A percentile compares a stretch with the other conserved stretches of the same genome.
Evolutionary conservation across 2,797 vertebrate genomes (phyloP).

Genomic region (Avahi laniger): DNA sequence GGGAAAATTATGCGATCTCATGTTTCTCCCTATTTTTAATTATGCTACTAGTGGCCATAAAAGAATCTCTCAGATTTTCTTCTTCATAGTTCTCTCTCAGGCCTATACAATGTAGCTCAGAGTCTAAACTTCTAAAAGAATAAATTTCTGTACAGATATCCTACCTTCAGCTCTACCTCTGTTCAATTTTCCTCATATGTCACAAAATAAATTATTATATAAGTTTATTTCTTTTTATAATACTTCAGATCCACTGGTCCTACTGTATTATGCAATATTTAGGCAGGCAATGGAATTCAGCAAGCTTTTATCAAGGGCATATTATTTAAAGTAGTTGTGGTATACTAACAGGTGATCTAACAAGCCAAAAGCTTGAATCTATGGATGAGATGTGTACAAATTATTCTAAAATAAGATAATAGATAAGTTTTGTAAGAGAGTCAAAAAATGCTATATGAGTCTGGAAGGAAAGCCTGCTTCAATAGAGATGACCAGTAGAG

Average conservation of each 20-base stretch:
- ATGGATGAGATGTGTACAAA: neutral
- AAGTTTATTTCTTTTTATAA: neutral
- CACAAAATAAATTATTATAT: neutral
- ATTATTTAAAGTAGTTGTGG: neutral
- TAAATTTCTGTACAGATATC: neutral
- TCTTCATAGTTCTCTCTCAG: neutral
- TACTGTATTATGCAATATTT: neutral
- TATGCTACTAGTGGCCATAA: neutral
- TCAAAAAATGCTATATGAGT: neutral
- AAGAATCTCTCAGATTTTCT: neutral
- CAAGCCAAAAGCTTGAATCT: neutral
- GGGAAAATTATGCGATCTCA: neutral
- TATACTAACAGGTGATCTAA: neutral
- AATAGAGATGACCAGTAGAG: neutral
- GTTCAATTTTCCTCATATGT: neutral
- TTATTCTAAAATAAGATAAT: neutral
- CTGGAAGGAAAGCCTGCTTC: neutral
- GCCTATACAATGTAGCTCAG: neutral
- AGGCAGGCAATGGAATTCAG: neutral
- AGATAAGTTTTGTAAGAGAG: neutral
- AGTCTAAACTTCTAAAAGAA: neutral
- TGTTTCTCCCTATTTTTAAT: neutral
- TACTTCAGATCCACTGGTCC: neutral
- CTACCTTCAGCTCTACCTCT: neutral
- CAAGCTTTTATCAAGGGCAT: neutral